A percentile compares a stretch with the other conserved stretches of the same genome.
Conservation (phyloP, 1,140 invertebrate genomes). For the Diorhabda sublineata region DNA sequence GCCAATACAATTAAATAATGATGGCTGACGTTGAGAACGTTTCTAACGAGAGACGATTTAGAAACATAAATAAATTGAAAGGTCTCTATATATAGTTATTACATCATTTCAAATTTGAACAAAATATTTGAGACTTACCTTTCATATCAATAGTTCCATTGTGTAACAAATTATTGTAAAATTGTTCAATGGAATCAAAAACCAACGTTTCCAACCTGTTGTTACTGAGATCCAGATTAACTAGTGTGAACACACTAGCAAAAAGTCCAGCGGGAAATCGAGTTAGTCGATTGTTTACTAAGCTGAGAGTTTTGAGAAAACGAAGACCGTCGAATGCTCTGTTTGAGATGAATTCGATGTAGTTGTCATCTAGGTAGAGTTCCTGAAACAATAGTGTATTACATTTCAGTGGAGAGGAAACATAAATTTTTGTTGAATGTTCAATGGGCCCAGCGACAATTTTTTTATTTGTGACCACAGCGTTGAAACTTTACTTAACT, state of each 20-base stretch:
- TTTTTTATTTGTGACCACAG: background rate
- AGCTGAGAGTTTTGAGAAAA: conserved; percentile 13
- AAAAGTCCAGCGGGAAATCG: conserved; percentile 12
- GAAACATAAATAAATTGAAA: too few relatives aligned
- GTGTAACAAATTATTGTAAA: conserved; percentile 15
- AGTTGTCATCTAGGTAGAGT: conserved; percentile 14
- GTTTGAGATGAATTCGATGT: conserved; percentile 19
- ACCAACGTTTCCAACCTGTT: conserved; percentile 15
- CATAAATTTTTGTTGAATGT: too few relatives aligned
- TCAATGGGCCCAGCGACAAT: too few relatives aligned
- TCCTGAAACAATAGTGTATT: conserved; percentile 9
- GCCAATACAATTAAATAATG: too few relatives aligned
- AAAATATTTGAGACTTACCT: conserved; percentile 11
- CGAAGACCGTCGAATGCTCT: conserved; percentile 18
- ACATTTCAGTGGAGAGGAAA: background rate
- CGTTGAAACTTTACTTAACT: background rate
- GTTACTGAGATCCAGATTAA: conserved; percentile 16
- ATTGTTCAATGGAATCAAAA: conserved; percentile 15
- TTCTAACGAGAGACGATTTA: too few relatives aligned
- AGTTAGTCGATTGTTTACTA: conserved; percentile 13
- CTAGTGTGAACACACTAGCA: conserved; percentile 14
- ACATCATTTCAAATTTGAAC: too few relatives aligned
- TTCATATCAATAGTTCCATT: conserved; percentile 12
- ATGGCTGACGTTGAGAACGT: too few relatives aligned
- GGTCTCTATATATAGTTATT: too few relatives aligned